Conservation (phyloP, 2,888 invertebrate genomes). For the Drosophila borborema region DNA sequence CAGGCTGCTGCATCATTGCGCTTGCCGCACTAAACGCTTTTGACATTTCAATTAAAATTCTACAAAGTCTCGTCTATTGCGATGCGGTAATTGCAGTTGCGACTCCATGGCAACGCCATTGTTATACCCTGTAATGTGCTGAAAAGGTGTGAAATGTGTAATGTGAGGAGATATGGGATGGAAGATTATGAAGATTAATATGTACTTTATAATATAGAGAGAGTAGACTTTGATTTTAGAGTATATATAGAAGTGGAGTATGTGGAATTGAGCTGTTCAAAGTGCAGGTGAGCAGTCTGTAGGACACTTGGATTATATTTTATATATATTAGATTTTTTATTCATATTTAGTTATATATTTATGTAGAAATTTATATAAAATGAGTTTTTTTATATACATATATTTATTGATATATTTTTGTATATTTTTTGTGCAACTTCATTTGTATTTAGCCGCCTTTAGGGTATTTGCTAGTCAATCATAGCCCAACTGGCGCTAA, state of each 20-base stretch:
- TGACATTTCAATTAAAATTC: constrained; percentile 80
- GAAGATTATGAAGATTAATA: too few relatives aligned
- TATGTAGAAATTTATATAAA: too few relatives aligned
- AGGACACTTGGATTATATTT: too few relatives aligned
- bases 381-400: too few relatives aligned
- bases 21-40: constrained; percentile 76
- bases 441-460: not conserved
- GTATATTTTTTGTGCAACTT: not conserved
- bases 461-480: constrained; percentile 5
- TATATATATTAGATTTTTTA: too few relatives aligned
- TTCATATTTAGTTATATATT: too few relatives aligned
- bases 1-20: constrained; percentile 48
- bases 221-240: not conserved
- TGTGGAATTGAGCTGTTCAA: not conserved
- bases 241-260: not conserved
- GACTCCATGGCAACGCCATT: constrained; percentile 28
- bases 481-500: not conserved
- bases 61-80: constrained; percentile 69
- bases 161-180: too few relatives aligned
- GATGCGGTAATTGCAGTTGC: constrained; percentile 59
- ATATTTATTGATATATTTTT: not conserved
- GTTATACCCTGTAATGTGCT: constrained; percentile 26
- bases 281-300: too few relatives aligned
- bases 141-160: not conserved
- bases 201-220: not conserved